These are phyloP conservation scores for Excalfactoria chinensis DNA, from an alignment of 2,113 vertebrate genomes.

Conservation along the genomic window DNA sequence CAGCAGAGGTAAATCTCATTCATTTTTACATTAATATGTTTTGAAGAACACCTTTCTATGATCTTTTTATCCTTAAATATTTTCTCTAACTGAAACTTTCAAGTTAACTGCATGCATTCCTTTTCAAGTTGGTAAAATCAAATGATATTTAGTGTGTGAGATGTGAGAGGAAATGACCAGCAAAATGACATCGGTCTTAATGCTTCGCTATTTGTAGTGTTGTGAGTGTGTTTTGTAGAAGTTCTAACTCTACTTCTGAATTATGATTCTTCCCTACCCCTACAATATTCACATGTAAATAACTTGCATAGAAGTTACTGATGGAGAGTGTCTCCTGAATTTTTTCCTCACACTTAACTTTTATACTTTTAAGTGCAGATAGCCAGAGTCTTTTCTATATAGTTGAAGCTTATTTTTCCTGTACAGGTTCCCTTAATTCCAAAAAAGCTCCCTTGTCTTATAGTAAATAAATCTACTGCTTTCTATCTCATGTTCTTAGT, in stretches of 20 bases:
- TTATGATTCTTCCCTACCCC: background rate
- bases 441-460: background rate
- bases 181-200: background rate
- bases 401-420: background rate
- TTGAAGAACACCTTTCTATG: background rate
- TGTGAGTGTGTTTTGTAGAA: background rate
- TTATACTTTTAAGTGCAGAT: background rate
- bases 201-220: background rate
- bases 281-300: background rate
- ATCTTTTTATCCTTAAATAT: background rate
- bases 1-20: conserved; percentile 87
- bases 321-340: background rate
- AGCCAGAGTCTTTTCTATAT: background rate
- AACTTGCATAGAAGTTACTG: background rate
- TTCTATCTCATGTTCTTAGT: background rate
- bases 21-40: background rate
- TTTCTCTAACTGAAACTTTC: background rate
- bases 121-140: background rate
- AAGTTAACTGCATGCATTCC: background rate
- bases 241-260: background rate
- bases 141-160: background rate
- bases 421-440: background rate
- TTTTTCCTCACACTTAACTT: background rate
- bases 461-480: background rate
- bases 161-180: background rate